These are phyloP conservation scores for Doris montereyensis DNA, from an alignment of 2,888 invertebrate genomes.

Conservation along the genomic window DNA sequence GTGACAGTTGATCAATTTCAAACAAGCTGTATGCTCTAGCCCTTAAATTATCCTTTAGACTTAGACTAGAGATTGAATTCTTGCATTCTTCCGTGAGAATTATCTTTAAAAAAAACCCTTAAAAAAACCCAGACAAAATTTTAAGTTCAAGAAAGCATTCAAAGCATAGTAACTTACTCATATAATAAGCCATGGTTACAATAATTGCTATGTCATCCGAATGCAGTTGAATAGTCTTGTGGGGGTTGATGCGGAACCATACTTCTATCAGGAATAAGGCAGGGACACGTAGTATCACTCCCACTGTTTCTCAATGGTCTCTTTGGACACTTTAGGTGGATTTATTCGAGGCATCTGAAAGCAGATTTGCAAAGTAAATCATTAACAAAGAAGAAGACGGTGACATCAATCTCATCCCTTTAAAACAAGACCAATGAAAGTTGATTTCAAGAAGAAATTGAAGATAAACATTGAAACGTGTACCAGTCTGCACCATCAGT, in stretches of 20 bases:
- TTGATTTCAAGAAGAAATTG: no score
- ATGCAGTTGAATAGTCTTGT: slow-evolving; percentile 51
- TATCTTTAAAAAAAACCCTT: not conserved
- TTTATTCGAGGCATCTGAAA: no score
- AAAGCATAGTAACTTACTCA: slow-evolving; percentile 63
- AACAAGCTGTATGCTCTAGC: not conserved
- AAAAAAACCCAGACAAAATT: no score
- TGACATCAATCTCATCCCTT: no score
- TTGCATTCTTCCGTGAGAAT: not conserved
- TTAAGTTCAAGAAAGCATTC: not conserved
- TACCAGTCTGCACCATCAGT: no score
- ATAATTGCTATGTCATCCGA: slow-evolving; percentile 63
- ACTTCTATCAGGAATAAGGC: slow-evolving; percentile 74
- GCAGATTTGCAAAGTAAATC: no score
- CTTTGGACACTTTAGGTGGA: slow-evolving; percentile 34
- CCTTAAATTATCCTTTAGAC: not conserved
- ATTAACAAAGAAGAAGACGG: no score
- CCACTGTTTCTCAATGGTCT: slow-evolving; percentile 56
- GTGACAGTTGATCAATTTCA: no score
- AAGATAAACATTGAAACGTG: no score
- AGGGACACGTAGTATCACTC: slow-evolving; percentile 73
- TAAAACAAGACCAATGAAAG: no score
- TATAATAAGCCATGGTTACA: slow-evolving; percentile 66
- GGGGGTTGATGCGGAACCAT: slow-evolving; percentile 72
- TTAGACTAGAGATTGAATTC: not conserved